Conservation (phyloP, 1,140 invertebrate genomes). For the Drosophila pachea region DNA sequence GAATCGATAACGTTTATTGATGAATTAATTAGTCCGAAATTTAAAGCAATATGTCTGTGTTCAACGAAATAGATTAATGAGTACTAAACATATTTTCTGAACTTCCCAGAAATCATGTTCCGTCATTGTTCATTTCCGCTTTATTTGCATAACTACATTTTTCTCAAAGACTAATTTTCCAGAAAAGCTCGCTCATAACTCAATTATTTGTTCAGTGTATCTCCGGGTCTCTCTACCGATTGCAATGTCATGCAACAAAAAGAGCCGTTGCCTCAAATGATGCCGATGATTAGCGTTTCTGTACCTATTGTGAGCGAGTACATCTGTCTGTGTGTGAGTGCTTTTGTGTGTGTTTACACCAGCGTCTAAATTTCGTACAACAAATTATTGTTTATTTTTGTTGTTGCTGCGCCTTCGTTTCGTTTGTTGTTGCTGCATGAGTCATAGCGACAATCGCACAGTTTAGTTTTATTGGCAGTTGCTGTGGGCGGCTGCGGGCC, state of each 20-base stretch:
- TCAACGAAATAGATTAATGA: too few relatives aligned
- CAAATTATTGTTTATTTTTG: constrained; percentile 73
- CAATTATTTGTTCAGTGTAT: constrained; percentile 16
- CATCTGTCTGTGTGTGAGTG: constrained; percentile 35
- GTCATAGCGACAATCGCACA: constrained; percentile 63
- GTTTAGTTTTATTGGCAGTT: constrained; percentile 74
- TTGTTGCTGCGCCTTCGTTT: constrained; percentile 57
- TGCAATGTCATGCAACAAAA: constrained; percentile 74
- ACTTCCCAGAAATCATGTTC: too few relatives aligned
- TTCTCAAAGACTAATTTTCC: too few relatives aligned
- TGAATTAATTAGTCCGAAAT: too few relatives aligned
- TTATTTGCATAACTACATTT: too few relatives aligned
- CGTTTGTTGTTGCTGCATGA: constrained; percentile 73
- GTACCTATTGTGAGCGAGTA: constrained; percentile 34
- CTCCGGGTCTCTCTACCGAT: constrained; percentile 52
- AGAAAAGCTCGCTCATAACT: background rate
- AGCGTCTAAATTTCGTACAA: constrained; percentile 74
- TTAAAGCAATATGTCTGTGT: too few relatives aligned
- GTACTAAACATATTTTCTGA: too few relatives aligned
- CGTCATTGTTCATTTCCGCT: too few relatives aligned
- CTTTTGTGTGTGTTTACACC: constrained; percentile 60
- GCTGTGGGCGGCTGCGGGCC: constrained; percentile 53
- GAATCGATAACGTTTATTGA: constrained; percentile 37
- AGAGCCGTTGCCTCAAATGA: constrained; percentile 62
- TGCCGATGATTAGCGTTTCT: constrained; percentile 37